Conservation (phyloP, 1,140 invertebrate species). For the Palaemon carinicauda region DNA sequence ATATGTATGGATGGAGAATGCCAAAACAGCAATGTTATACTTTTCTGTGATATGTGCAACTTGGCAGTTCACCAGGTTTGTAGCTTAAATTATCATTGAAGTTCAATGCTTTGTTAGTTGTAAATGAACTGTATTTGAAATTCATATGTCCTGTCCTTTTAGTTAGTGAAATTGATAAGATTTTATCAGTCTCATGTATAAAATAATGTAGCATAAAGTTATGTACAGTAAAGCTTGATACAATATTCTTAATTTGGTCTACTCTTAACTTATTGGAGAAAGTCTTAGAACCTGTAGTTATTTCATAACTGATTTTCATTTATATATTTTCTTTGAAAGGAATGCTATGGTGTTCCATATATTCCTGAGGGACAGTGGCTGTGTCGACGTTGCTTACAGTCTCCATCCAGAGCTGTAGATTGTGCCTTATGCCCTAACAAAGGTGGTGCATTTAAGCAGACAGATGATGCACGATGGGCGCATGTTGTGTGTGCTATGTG, state of each 20-base stretch:
- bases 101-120: neutral
- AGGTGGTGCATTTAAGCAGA: conserved; percentile 98
- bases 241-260: no score
- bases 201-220: no score
- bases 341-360: conserved; percentile 99
- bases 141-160: no score
- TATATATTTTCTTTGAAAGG: conserved; percentile 65
- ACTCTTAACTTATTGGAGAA: no score
- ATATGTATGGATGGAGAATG: conserved; percentile 92
- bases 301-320: neutral
- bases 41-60: conserved; percentile 99
- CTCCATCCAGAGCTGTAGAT: conserved; percentile 93
- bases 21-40: conserved; percentile 93
- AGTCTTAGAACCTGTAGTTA: no score
- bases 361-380: conserved; percentile 99
- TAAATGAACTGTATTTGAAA: neutral
- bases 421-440: conserved; percentile 98
- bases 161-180: no score
- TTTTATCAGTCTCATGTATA: no score
- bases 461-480: conserved; percentile 94
- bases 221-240: no score
- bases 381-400: conserved; percentile 92
- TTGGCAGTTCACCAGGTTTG: conserved; percentile 90
- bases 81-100: neutral
- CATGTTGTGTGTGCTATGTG: conserved; percentile 98